These are phyloP conservation scores for Nomada ferruginata DNA, from an alignment of 2,888 invertebrate species.

Conservation along the genomic window DNA sequence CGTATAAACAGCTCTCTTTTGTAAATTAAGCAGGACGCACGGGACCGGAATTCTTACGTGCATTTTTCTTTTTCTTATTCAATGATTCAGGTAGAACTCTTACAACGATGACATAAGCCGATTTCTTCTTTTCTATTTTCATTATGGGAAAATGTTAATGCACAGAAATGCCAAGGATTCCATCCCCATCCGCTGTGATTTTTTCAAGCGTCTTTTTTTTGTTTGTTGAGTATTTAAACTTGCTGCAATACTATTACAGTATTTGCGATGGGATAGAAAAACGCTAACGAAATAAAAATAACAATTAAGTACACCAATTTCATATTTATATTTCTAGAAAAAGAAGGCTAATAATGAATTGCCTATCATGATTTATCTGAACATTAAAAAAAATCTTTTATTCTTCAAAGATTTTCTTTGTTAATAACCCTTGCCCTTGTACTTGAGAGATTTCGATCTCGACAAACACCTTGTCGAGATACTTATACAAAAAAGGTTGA, in stretches of 20 bases:
- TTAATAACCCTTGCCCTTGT: conserved; percentile 16
- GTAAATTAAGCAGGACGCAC: conserved; percentile 26
- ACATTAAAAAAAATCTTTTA: neutral
- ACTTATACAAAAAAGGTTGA: neutral
- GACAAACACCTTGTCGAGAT: neutral
- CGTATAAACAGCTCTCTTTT: conserved; percentile 38
- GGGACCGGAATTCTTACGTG: conserved; percentile 2
- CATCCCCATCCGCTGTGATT: too few species aligned
- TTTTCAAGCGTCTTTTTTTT: too few species aligned
- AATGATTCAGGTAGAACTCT: neutral
- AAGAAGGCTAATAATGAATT: neutral
- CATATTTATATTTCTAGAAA: neutral
- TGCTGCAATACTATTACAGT: too few species aligned
- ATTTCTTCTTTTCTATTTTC: neutral
- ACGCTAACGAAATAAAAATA: too few species aligned
- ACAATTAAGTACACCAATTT: conserved; percentile 24
- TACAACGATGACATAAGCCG: neutral
- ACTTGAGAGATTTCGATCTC: conserved; percentile 24
- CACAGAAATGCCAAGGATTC: neutral
- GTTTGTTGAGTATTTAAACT: too few species aligned
- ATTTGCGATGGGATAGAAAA: neutral
- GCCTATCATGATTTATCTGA: too few species aligned
- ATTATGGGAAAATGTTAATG: neutral
- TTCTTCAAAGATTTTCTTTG: conserved; percentile 7
- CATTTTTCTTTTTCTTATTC: neutral